phyloP scores from a whole-genome alignment of 2,888 invertebrate species.

The Tachina fera region DNA sequence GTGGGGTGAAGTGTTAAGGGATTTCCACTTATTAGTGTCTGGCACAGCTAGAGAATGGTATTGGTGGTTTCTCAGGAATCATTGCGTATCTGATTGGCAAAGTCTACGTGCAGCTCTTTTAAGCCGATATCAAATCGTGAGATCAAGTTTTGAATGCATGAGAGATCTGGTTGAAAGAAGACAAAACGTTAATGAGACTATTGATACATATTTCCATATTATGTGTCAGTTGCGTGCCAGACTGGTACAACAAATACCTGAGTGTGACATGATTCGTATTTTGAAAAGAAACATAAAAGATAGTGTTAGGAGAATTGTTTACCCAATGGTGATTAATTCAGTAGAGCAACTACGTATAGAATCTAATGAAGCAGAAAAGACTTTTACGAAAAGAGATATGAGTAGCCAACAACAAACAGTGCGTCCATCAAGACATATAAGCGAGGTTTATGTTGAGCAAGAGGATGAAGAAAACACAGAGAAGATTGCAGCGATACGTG shows the following conservation, averaged over 20 bases:
- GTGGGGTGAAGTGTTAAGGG: background rate
- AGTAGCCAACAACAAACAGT: too few relatives aligned
- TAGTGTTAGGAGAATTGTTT: background rate
- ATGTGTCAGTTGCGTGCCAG: background rate
- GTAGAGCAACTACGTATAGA: too few relatives aligned
- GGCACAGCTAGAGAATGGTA: background rate
- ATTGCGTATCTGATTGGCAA: background rate
- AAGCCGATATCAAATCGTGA: background rate
- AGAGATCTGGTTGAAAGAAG: background rate
- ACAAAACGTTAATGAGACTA: background rate
- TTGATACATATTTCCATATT: background rate
- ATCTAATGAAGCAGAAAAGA: too few relatives aligned
- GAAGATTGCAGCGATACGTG: background rate
- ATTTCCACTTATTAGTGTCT: background rate
- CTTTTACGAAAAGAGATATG: too few relatives aligned
- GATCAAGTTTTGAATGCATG: conserved; percentile 1
- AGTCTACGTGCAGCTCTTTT: background rate
- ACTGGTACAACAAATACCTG: background rate
- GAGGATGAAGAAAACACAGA: background rate
- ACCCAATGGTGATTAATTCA: background rate
- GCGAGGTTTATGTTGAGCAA: background rate
- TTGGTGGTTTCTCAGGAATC: conserved; percentile 1
- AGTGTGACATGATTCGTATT: background rate
- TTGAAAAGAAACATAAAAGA: conserved; percentile 1
- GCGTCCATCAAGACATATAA: too few relatives aligned